A percentile compares a stretch with the other conserved stretches of the same genome.
These are phyloP conservation scores for Drosophila maculinotata DNA, from an alignment of 2,888 invertebrate genomes.

Conservation along the genomic window DNA sequence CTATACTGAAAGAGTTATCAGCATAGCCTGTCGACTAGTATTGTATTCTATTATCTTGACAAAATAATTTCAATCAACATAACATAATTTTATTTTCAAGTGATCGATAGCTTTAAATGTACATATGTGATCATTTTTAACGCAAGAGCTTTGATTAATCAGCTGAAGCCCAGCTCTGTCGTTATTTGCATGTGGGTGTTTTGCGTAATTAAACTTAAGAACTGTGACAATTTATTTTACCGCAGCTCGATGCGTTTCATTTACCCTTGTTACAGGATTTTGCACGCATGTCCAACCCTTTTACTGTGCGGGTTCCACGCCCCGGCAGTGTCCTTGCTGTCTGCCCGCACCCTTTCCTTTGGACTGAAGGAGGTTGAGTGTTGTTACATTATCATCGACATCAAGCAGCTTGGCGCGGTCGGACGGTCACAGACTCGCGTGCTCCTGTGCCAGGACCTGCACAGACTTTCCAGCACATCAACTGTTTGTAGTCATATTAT, in stretches of 20 bases:
- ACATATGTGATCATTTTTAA: too few relatives aligned
- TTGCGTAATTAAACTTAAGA: slow-evolving; percentile 82
- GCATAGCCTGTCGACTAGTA: too few relatives aligned
- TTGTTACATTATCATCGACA: slow-evolving; percentile 78
- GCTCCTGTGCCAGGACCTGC: slow-evolving; percentile 54
- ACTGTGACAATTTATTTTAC: slow-evolving; percentile 75
- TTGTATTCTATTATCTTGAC: too few relatives aligned
- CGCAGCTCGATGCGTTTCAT: slow-evolving; percentile 2
- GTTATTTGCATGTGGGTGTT: slow-evolving; percentile 66
- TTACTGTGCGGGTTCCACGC: slow-evolving; percentile 34
- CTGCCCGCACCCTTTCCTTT: not conserved
- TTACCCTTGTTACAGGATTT: slow-evolving; percentile 39
- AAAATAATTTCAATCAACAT: too few relatives aligned
- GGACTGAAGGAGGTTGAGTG: slow-evolving; percentile 55
- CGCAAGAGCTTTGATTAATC: too few relatives aligned
- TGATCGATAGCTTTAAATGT: too few relatives aligned
- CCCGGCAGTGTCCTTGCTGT: slow-evolving; percentile 8
- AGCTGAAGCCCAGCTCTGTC: slow-evolving; percentile 36
- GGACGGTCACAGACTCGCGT: slow-evolving; percentile 16
- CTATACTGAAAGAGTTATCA: too few relatives aligned
- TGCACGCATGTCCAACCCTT: slow-evolving; percentile 69
- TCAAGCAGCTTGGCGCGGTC: slow-evolving; percentile 30
- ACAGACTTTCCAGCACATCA: slow-evolving; percentile 42
- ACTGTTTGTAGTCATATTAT: slow-evolving; percentile 80
- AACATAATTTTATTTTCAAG: too few relatives aligned